phyloP scores from a whole-genome alignment of 2,113 vertebrate species.

The Limnothrissa miodon region DNA sequence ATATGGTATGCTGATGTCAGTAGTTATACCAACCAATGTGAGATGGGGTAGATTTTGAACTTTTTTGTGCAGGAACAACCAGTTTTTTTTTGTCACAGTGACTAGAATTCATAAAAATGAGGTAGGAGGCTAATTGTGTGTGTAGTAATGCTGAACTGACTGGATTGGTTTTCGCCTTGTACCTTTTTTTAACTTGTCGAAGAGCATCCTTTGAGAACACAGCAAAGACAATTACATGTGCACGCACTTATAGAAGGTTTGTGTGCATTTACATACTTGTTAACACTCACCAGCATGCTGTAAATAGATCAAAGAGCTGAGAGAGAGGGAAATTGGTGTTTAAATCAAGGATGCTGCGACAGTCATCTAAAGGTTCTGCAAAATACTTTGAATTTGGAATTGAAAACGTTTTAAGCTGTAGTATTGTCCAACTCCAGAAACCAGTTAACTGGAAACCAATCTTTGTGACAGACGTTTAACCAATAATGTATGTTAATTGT shows the following conservation, averaged over 20 bases:
- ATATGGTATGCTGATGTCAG: no score
- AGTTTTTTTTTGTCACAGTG: background rate
- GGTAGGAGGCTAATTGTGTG: background rate
- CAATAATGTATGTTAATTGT: no score
- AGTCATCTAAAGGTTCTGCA: background rate
- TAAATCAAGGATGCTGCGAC: background rate
- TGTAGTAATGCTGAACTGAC: background rate
- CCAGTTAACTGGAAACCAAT: no score
- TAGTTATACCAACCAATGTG: background rate
- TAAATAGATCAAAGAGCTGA: background rate
- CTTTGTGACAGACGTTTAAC: no score
- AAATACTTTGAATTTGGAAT: no score
- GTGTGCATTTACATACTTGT: background rate
- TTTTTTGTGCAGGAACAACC: background rate
- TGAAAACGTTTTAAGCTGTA: no score
- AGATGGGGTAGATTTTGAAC: background rate
- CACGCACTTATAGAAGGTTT: background rate
- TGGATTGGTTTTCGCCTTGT: constrained; percentile 3
- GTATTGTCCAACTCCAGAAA: no score
- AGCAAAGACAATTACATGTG: background rate
- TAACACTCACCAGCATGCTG: background rate
- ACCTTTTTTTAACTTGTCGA: background rate
- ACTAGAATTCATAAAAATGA: background rate
- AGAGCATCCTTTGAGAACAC: background rate
- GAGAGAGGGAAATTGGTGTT: no score